Percentiles rank a stretch among this genome's conserved stretches.
Conservation (phyloP, 2,888 invertebrate species). For the Geotrupes spiniger region DNA sequence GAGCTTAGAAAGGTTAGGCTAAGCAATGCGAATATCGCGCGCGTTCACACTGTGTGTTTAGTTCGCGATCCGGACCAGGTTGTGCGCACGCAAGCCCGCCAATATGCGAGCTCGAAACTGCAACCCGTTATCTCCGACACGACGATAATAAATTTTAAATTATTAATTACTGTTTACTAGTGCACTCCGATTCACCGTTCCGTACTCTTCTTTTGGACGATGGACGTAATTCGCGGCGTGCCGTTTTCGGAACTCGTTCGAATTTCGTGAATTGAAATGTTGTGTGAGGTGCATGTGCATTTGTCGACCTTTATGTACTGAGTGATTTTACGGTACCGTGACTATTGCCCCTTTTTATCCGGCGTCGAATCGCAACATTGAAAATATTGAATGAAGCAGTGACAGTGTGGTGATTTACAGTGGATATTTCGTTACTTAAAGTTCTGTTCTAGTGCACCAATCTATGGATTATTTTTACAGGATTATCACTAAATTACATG, state of each 20-base stretch:
- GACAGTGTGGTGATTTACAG: neutral
- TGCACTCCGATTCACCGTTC: conserved; percentile 1
- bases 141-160: conserved; percentile 5
- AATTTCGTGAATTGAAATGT: no score
- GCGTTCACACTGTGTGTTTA: conserved; percentile 26
- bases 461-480: conserved; percentile 5
- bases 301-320: no score
- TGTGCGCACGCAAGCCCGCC: conserved; percentile 22
- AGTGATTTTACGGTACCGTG: no score
- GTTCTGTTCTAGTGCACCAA: neutral
- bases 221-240: neutral
- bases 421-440: no score
- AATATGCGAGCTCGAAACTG: conserved; percentile 17
- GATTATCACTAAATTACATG: neutral
- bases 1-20: conserved; percentile 44
- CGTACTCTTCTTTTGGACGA: neutral
- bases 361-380: no score
- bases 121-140: conserved; percentile 3
- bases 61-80: conserved; percentile 21
- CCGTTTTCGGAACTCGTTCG: neutral
- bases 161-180: conserved; percentile 7
- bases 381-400: neutral
- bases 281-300: no score
- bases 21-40: conserved; percentile 40
- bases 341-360: no score